Evolutionary conservation across 2,113 vertebrate genomes (phyloP), one percentile per base, ranked within the genome.

Genomic region (Ameiurus melas): DNA sequence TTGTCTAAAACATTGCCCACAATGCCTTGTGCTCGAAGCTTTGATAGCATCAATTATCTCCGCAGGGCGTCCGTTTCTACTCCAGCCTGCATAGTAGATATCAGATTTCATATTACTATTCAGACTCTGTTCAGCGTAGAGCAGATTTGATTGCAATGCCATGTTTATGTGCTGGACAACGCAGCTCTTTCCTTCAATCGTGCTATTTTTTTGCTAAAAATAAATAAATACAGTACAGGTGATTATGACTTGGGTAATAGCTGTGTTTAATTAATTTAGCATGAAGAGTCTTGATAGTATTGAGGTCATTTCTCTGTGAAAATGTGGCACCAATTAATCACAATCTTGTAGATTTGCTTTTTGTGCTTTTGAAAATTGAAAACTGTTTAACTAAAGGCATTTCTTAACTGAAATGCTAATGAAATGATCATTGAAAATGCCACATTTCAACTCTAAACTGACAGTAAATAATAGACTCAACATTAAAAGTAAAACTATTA

Each of bases 41-140:
- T 53, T 83, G 70, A 83, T 78, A 27, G 71, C 57, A 36, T 71
- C 79, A 60, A 33, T 85, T 71, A 70, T 22, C 75, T 70, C 47
- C 70, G 71, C 77, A 85, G 51, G 73, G 25, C 25, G 22, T 80
- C 60, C 20, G 60, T 60, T 33, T 57, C 62, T 66, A 33, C 25
- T 82, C 62, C 78, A 70, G 47, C 30, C 17, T 53, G 39, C 17
- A 51, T 58, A 71, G 13, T 36, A 83, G 83, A 85, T 79, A 85
- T 79, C 66, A 19, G n/a, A 39, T 58, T 64, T 79, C 30, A 79
- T 79, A 20, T 80, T 58, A 51, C 60, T 58, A 22, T 30, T 36
- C 7, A 39, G 64, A 8, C 20, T 73, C 53, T 73, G 66, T 47
- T 30, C 36, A 73, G 68, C 62, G 27, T 36, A 17, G 16, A 75